Evolutionary conservation across 2,797 vertebrate species (phyloP).

Genomic region (Parauchenoglanis ngamensis): DNA sequence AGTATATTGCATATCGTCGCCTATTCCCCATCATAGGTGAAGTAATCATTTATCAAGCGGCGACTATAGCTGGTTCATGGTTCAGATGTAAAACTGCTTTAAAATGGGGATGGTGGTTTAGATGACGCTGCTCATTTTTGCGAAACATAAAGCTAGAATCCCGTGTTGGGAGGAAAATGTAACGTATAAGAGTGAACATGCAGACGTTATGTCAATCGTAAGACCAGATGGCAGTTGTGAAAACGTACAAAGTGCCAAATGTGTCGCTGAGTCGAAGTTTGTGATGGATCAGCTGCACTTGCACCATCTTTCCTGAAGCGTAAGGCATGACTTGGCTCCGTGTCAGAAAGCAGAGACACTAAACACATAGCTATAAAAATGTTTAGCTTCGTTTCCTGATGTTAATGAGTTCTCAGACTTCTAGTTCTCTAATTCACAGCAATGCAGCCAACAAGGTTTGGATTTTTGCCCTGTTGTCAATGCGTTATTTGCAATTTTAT

Average conservation of each 20-base stretch:
- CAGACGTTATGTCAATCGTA: no score
- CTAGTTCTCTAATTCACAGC: neutral
- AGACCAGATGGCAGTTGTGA: neutral
- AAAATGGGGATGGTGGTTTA: neutral
- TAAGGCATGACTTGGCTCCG: neutral
- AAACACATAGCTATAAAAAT: neutral
- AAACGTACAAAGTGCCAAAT: neutral
- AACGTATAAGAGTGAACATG: neutral
- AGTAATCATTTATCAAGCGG: neutral
- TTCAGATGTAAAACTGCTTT: neutral
- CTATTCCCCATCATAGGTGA: neutral
- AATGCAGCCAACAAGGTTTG: neutral
- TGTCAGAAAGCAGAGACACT: constrained; percentile 1
- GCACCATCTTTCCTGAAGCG: neutral
- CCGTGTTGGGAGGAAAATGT: neutral
- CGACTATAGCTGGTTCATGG: neutral
- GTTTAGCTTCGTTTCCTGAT: neutral
- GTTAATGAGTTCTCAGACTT: neutral
- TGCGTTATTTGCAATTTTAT: constrained; percentile 11
- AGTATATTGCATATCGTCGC: constrained; percentile 1
- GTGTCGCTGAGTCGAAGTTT: neutral
- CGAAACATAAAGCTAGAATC: neutral
- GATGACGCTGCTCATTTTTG: neutral
- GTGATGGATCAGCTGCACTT: neutral
- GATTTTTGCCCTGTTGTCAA: neutral